Evolutionary conservation across 2,888 invertebrate genomes (phyloP).

Genomic region (Coecobrya sp.): DNA sequence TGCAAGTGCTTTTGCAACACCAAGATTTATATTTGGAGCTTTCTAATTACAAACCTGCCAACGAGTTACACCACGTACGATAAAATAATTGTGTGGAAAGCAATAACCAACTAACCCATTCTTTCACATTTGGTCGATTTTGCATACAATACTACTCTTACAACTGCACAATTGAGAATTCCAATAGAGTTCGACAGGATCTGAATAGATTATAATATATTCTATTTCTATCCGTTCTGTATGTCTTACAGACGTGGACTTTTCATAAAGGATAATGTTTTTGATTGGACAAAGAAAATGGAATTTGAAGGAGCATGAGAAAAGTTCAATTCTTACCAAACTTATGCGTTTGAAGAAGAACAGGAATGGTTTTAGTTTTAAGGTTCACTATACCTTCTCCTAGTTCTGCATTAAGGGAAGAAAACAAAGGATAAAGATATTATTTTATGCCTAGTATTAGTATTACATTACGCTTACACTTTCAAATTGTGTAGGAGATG

Average conservation of each 20-base stretch:
- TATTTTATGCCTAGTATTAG: background rate
- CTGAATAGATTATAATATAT: too few relatives aligned
- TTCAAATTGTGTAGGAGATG: background rate
- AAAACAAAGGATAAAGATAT: conserved; percentile 5
- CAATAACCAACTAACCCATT: conserved; percentile 9
- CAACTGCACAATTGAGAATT: too few relatives aligned
- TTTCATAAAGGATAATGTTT: too few relatives aligned
- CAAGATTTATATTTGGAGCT: conserved; percentile 36
- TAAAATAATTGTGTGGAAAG: conserved; percentile 35
- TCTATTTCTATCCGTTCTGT: too few relatives aligned
- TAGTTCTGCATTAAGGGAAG: background rate
- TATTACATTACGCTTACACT: background rate
- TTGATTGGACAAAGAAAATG: background rate
- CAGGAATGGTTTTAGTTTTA: background rate
- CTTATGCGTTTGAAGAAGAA: background rate
- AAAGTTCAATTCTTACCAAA: background rate
- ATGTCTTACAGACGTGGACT: too few relatives aligned
- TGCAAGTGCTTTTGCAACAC: background rate
- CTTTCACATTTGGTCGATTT: background rate
- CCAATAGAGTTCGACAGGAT: too few relatives aligned
- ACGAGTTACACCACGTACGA: background rate
- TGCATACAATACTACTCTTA: background rate
- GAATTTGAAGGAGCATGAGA: background rate
- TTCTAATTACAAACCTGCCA: conserved; percentile 62
- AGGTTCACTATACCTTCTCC: background rate